Percentiles rank a stretch among this genome's conserved stretches.
phyloP scores from a whole-genome alignment of 2,113 vertebrate species.

The Geococcyx californianus region DNA sequence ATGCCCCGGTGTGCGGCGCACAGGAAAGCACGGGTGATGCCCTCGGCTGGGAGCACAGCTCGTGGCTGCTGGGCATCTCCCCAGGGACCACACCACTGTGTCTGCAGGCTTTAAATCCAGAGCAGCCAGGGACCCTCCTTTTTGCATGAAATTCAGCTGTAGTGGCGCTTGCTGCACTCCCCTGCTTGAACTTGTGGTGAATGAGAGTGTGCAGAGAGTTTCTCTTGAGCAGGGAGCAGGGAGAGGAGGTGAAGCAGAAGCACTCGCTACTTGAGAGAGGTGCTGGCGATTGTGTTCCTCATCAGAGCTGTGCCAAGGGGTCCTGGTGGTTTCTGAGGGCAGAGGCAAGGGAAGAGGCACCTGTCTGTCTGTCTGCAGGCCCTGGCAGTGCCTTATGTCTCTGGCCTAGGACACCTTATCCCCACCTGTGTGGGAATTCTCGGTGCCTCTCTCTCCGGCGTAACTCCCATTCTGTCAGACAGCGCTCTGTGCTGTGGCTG shows the following conservation, averaged over 20 bases:
- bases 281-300: background rate
- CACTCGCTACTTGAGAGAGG: too few species aligned
- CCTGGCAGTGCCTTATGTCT: background rate
- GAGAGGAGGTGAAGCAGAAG: background rate
- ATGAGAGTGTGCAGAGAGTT: background rate
- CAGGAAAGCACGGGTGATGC: fast-evolving
- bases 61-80: background rate
- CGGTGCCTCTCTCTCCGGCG: background rate
- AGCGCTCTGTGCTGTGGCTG: background rate
- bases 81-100: background rate
- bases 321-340: background rate
- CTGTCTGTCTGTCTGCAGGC: background rate
- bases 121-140: background rate
- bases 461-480: fast-evolving
- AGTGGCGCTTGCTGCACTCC: fast-evolving
- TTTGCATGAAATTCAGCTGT: fast-evolving
- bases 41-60: background rate
- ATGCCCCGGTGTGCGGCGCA: too few species aligned
- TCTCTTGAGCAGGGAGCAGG: background rate
- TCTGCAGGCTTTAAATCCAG: background rate
- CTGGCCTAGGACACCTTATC: background rate
- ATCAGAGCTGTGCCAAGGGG: background rate
- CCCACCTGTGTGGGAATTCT: background rate
- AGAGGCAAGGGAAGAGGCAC: too few species aligned
- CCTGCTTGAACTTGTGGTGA: background rate